A percentile compares a stretch with the other conserved stretches of the same genome.
Evolutionary conservation across 1,140 invertebrate species (phyloP).

Genomic region (Drosophila repleta): DNA sequence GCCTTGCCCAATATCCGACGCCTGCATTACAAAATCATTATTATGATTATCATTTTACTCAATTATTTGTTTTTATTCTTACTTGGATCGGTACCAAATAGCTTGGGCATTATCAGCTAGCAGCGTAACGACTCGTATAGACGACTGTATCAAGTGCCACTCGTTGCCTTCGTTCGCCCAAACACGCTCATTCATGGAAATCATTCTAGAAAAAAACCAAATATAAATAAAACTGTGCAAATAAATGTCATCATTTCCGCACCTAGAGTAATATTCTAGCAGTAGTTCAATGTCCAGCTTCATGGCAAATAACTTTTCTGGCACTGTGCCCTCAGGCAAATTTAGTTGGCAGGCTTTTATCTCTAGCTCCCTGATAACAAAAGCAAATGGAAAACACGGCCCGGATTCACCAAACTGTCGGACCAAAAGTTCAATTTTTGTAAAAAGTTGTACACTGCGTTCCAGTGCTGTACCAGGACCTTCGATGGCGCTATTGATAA

Average conservation of each 20-base stretch:
- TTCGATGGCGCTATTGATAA: slow-evolving; percentile 87
- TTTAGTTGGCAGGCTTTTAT: slow-evolving; percentile 89
- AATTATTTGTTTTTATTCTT: slow-evolving; percentile 28
- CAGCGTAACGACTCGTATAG: slow-evolving; percentile 87
- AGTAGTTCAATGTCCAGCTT: slow-evolving; percentile 89
- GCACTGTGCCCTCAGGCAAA: slow-evolving; percentile 88
- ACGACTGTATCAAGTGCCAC: slow-evolving; percentile 89
- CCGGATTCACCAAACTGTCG: slow-evolving; percentile 89
- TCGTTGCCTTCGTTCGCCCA: slow-evolving; percentile 92
- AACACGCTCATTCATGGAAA: slow-evolving; percentile 89
- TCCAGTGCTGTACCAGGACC: slow-evolving; percentile 86
- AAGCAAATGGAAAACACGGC: slow-evolving; percentile 91
- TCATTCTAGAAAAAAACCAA: slow-evolving; percentile 84
- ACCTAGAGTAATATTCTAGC: slow-evolving; percentile 89
- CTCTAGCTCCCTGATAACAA: slow-evolving; percentile 90
- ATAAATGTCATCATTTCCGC: slow-evolving; percentile 47
- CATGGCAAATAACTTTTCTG: slow-evolving; percentile 88
- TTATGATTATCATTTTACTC: slow-evolving; percentile 1
- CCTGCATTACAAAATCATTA: slow-evolving; percentile 74
- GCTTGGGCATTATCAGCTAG: slow-evolving; percentile 83
- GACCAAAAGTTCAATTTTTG: slow-evolving; percentile 90
- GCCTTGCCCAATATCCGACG: slow-evolving; percentile 87
- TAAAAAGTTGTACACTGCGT: slow-evolving; percentile 88
- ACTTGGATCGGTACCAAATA: slow-evolving; percentile 70
- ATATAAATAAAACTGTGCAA: background rate